Conservation (phyloP, 2,113 vertebrate species). For the Psilopsiagon aymara region DNA sequence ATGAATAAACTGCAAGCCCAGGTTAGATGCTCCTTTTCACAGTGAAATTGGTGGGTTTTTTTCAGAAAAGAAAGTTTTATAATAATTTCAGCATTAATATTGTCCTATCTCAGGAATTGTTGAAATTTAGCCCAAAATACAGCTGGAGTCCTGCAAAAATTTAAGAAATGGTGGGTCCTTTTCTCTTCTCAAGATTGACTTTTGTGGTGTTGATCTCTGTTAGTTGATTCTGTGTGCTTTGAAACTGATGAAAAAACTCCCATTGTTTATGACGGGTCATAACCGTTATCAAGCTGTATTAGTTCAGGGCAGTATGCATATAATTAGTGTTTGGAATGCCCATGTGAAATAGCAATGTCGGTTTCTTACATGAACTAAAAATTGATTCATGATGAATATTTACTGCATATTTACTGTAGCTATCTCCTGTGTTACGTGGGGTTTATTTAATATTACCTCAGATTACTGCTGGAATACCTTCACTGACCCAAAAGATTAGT, state of each 20-base stretch:
- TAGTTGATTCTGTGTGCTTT: not conserved
- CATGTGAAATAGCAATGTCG: not conserved
- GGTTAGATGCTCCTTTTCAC: not conserved
- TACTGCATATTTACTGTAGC: not conserved
- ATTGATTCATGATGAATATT: not conserved
- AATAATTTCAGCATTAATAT: not conserved
- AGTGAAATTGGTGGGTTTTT: not conserved
- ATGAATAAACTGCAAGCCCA: not conserved
- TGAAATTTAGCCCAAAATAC: not conserved
- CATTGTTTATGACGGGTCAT: not conserved
- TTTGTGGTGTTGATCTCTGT: not conserved
- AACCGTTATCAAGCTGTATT: constrained; percentile 14
- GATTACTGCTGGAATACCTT: not conserved
- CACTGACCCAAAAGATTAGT: not conserved
- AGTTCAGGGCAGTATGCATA: not conserved
- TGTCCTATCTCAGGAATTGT: not conserved
- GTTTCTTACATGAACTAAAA: not conserved
- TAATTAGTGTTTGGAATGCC: not conserved
- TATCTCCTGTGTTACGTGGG: not conserved
- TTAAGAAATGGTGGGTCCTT: not conserved
- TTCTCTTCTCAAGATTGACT: not conserved
- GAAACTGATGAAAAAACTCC: not conserved
- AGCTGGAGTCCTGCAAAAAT: not conserved
- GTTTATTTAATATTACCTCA: not conserved
- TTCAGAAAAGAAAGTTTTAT: not conserved